Evolutionary conservation across 1,140 invertebrate genomes (phyloP), one percentile per base, ranked within the genome.

Genomic region (Zaprionus inermis): DNA sequence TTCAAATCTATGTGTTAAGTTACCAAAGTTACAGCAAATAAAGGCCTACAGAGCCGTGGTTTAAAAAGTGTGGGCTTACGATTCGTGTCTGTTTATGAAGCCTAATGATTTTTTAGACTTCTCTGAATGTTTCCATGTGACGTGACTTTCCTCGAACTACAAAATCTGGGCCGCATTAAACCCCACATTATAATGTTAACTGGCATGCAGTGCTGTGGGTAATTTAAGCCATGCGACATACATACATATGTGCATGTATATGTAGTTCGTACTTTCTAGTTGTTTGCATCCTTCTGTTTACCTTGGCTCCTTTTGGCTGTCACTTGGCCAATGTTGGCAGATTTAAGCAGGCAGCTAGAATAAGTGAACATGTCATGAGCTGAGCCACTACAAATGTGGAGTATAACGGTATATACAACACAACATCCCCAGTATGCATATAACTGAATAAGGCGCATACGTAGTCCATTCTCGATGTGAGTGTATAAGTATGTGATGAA

Each of bases 371-470:
- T 79, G 76, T 77, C 61, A 61, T 78, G 65, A 68, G 79, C 76
- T 90, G 73, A 90, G 79, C 71, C 79, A 86, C 71, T 90, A 90
- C 76, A 90, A 90, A 85, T 90, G 76, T 85, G 54, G 61, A 76
- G 34, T 64, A 72, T 64, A 81, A 63, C 64, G 58, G 61, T 22
- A 49, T 22, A 22, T 49, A 52, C 24, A 66, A 66, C 46, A 60
- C 22, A 61, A 73, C 58, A 64, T 41, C 36, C 36, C 32, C 64
- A 32, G n/a, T 20, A 46, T 28, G 51, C 28, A n/a, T 67, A 49
- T 38, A 52, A 64, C 12, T 38, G 5, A n/a, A 28, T 3, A 24
- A 14, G 22, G n/a, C n/a, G n/a, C 38, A 44, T 16, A 14, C n/a
- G n/a, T 41, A 28, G 18, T 49, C 18, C 18, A 49, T 18, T 49